Evolutionary conservation across 1,140 invertebrate species (phyloP).

Genomic region (Dendrolimus kikuchii): DNA sequence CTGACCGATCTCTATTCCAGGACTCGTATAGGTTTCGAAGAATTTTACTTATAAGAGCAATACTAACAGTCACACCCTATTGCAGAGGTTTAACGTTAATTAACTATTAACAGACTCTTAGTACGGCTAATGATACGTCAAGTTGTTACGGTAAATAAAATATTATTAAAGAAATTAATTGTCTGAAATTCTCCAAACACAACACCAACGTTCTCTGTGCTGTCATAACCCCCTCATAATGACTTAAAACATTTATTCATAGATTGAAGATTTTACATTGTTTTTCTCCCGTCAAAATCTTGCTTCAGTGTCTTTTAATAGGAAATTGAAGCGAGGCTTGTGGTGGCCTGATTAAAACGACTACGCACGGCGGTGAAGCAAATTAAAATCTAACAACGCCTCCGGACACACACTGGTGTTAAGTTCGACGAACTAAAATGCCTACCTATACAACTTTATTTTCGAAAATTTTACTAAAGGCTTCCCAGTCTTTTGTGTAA

Average conservation of each 20-base stretch:
- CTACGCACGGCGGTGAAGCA: conserved; percentile 35
- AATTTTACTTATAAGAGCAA: no score
- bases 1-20: no score
- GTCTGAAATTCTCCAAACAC: not conserved
- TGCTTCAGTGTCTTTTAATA: conserved; percentile 48
- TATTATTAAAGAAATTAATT: no score
- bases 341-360: conserved; percentile 57
- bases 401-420: conserved; percentile 8
- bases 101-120: no score
- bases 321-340: conserved; percentile 60
- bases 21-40: no score
- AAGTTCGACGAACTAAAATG: not conserved
- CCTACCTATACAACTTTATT: no score
- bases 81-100: no score
- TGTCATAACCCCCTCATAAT: conserved; percentile 25
- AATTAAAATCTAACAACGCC: conserved; percentile 59
- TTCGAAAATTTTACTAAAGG: no score
- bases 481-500: no score
- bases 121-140: no score
- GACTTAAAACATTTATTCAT: conserved; percentile 67
- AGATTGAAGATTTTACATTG: conserved; percentile 54
- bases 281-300: conserved; percentile 45
- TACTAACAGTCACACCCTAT: no score
- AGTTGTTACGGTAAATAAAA: no score
- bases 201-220: conserved; percentile 25